Base-by-base conservation (phyloP, 2,888 invertebrate genomes). In the Folsomia candida region DNA sequence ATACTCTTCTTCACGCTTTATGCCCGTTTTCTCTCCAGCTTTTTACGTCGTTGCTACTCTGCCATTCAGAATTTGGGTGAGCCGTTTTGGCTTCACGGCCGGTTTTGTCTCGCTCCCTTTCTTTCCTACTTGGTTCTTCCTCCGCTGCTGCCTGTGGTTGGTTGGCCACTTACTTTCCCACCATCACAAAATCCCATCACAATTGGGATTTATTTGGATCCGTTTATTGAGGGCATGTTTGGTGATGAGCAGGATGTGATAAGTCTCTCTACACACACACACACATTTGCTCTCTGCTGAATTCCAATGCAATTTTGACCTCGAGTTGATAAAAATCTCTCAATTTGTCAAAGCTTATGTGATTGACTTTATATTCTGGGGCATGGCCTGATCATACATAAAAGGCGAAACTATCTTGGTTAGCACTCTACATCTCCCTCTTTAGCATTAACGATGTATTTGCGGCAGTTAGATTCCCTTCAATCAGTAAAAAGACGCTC, bases 251-350 rank as follows among this genome's bases (percentile, higher is more conserved):
- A 26, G 27, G 11, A 27, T 25, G 57, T 14, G 65, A 51, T 37
- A 64, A 64, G 64, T 64, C 64, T n/a, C n/a, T n/a, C n/a, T 64
- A 51, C 64, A n/a, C n/a, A n/a, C n/a, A n/a, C n/a, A n/a, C 20
- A 62, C 24, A 62, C 18, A 64, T 27, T 65, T 57, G 22, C 28
- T 57, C 65, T 65, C 54, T 27, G 4, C 20, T 47, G 65, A 65
- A 65, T 65, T 65, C 27, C 54, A 65, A 65, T 65, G 65, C 28
- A 65, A 65, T 65, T 65, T 51, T 57, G 51, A 37, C 26, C 62
- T 28, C 29, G 2, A n/a, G 29, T 37, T 4, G 37, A 37, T 37
- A 37, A 37, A 37, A 37, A 37, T 14, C 37, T 37, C 37, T 37
- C 37, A 37, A 37, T 37, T 37, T 37, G 37, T 37, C 37, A 37